Conservation (phyloP, 1,140 invertebrate species). For the Drosophila grimshawi region DNA sequence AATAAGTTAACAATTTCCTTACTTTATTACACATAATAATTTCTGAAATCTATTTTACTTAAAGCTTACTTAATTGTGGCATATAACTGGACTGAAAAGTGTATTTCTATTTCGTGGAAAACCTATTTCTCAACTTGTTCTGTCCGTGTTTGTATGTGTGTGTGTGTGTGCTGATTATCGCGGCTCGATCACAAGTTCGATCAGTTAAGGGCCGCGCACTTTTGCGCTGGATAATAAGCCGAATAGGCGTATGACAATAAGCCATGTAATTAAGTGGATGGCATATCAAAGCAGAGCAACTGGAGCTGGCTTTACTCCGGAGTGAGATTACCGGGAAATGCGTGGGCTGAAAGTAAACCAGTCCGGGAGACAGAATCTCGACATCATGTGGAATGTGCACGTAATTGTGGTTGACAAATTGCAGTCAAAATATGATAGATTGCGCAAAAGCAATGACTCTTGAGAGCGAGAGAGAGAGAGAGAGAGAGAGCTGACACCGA, state of each 20-base stretch:
- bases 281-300: slow-evolving; percentile 66
- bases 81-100: background rate
- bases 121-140: background rate
- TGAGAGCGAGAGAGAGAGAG: background rate
- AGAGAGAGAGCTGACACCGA: background rate
- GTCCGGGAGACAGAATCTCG: slow-evolving; percentile 2
- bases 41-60: too few species aligned
- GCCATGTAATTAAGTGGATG: slow-evolving; percentile 79
- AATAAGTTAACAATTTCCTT: too few species aligned
- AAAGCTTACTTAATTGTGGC: background rate
- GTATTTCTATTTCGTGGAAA: slow-evolving; percentile 9
- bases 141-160: slow-evolving; percentile 2
- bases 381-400: slow-evolving; percentile 44
- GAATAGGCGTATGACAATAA: slow-evolving; percentile 83
- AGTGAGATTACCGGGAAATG: slow-evolving; percentile 67
- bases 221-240: slow-evolving; percentile 74
- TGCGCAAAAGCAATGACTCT: slow-evolving; percentile 46
- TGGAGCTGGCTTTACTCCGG: slow-evolving; percentile 42
- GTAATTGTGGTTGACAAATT: slow-evolving; percentile 79
- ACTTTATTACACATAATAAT: too few species aligned
- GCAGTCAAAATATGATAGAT: slow-evolving; percentile 78
- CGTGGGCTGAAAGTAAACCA: slow-evolving; percentile 52
- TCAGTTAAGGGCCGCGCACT: slow-evolving; percentile 76
- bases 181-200: slow-evolving; percentile 71
- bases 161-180: slow-evolving; percentile 63